Percentiles rank a stretch among this genome's conserved stretches.
These are phyloP conservation scores for Trissonchulus sp. DNA, from an alignment of 2,888 invertebrate genomes.

Conservation along the genomic window DNA sequence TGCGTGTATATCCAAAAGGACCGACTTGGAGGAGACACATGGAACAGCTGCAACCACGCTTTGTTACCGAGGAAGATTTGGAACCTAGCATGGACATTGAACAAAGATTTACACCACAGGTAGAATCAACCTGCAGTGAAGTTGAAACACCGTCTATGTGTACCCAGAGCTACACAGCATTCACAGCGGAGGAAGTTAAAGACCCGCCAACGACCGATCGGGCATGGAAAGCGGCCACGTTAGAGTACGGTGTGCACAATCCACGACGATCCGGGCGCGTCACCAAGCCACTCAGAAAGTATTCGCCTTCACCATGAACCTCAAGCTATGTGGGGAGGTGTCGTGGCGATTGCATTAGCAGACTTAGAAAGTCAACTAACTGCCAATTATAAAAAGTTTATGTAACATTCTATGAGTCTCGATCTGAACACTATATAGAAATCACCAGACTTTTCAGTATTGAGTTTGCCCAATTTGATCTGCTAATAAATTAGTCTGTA, in stretches of 20 bases:
- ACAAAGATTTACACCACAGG: background rate
- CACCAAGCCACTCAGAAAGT: background rate
- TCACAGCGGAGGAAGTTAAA: background rate
- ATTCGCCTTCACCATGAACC: conserved; percentile 9
- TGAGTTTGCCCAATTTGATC: no score
- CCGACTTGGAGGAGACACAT: conserved; percentile 30
- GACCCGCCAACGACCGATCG: background rate
- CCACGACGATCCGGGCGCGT: conserved; percentile 10
- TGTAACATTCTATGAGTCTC: no score
- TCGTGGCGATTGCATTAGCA: conserved; percentile 16
- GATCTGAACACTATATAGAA: no score
- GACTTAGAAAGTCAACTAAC: no score
- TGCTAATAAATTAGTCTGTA: no score
- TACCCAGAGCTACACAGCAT: background rate
- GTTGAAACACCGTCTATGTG: no score
- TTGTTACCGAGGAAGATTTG: conserved; percentile 21
- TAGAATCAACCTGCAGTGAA: no score
- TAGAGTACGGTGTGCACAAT: background rate
- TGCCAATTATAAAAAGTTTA: no score
- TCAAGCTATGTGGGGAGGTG: conserved; percentile 16
- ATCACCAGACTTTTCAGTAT: no score
- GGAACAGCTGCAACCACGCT: conserved; percentile 30
- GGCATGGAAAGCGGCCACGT: background rate
- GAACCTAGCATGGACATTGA: background rate
- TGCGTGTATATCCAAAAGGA: conserved; percentile 27